Conservation (phyloP, 1,140 invertebrate genomes). For the Calycopis cecrops region DNA sequence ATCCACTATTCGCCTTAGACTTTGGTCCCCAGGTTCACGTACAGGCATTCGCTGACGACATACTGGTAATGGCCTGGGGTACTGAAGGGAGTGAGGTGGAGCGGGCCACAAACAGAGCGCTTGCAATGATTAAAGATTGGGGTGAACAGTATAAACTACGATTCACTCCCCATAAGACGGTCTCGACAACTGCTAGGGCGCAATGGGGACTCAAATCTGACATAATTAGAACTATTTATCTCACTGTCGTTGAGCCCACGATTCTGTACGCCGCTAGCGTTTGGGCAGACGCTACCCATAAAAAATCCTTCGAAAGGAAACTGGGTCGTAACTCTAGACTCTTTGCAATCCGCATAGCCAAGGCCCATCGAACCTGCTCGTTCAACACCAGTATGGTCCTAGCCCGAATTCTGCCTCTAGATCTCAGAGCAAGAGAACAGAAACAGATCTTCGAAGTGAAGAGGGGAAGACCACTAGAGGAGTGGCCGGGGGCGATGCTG, state of each 20-base stretch:
- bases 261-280: neutral
- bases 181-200: neutral
- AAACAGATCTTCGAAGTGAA: neutral
- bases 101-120: neutral
- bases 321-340: neutral
- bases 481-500: neutral
- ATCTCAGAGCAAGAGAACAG: neutral
- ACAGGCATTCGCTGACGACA: neutral
- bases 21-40: neutral
- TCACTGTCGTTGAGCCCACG: neutral
- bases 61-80: neutral
- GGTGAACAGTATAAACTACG: neutral
- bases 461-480: neutral
- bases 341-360: neutral
- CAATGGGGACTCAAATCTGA: neutral
- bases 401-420: neutral
- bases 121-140: neutral
- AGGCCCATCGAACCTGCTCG: neutral
- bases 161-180: neutral
- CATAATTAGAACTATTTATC: neutral
- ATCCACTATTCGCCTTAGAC: neutral
- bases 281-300: neutral
- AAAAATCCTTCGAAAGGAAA: neutral
- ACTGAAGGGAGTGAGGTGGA: neutral
- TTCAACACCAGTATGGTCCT: neutral